Evolutionary conservation across 2,797 vertebrate genomes (phyloP).

Genomic region (Allobates femoralis): DNA sequence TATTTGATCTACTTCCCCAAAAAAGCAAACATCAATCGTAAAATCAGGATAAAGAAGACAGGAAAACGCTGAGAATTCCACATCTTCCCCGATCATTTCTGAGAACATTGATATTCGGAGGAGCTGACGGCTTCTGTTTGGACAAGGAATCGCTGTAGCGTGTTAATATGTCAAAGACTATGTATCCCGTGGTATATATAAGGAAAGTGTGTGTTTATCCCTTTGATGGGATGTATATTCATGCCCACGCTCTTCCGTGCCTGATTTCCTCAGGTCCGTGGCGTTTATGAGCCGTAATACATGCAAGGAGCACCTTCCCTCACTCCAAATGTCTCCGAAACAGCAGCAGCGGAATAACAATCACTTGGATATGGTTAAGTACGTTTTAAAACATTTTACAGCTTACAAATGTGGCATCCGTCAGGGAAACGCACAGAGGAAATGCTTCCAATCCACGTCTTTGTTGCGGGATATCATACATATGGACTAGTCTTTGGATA

Average conservation of each 20-base stretch:
- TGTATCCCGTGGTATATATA: background rate
- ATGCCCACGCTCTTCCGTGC: slow-evolving; percentile 6
- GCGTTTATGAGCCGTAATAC: slow-evolving; percentile 21
- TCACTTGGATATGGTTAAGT: background rate
- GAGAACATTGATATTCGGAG: slow-evolving; percentile 14
- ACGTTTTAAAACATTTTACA: slow-evolving; percentile 3
- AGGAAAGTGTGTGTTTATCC: slow-evolving; percentile 3
- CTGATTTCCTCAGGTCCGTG: background rate
- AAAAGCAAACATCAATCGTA: background rate
- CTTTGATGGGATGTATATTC: slow-evolving; percentile 21
- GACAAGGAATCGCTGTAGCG: background rate
- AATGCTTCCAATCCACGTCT: background rate
- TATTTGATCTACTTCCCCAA: background rate
- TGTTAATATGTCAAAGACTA: background rate
- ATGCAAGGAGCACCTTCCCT: slow-evolving; percentile 13
- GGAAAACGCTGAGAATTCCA: background rate
- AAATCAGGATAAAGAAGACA: background rate
- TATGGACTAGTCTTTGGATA: too few relatives aligned
- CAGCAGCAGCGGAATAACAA: slow-evolving; percentile 6
- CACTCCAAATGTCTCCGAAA: background rate
- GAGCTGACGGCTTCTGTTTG: background rate
- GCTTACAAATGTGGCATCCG: slow-evolving; percentile 14
- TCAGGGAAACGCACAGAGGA: background rate
- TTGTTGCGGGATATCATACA: background rate
- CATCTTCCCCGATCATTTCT: background rate